Percentiles rank a stretch among this genome's conserved stretches.
These are phyloP conservation scores for Papilio polytes DNA, from an alignment of 1,140 invertebrate genomes.

Conservation along the genomic window DNA sequence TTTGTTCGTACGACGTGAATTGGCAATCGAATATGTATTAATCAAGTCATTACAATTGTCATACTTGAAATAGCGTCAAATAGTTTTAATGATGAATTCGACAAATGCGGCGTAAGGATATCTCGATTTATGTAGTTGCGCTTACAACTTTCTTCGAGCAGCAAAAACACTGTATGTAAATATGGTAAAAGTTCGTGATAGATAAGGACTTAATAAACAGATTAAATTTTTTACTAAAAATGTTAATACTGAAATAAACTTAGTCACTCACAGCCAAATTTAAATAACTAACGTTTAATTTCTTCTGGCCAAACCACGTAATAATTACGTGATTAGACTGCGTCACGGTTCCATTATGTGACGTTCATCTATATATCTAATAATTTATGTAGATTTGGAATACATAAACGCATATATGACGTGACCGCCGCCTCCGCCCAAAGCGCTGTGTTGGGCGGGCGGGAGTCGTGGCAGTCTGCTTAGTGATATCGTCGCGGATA, in stretches of 20 bases:
- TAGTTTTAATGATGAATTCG: neutral
- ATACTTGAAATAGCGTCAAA: neutral
- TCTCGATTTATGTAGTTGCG: neutral
- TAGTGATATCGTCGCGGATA: slow-evolving; percentile 65
- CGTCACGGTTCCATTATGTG: slow-evolving; percentile 25
- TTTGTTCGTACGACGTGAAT: slow-evolving; percentile 11
- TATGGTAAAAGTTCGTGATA: neutral
- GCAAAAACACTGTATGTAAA: no score
- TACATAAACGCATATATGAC: slow-evolving; percentile 50
- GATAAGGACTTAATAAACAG: no score
- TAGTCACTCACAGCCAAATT: neutral
- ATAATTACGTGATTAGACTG: neutral
- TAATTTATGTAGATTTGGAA: slow-evolving; percentile 52
- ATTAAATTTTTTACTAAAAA: neutral
- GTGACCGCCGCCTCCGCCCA: slow-evolving; percentile 65
- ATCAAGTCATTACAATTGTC: slow-evolving; percentile 33
- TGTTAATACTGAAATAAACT: neutral
- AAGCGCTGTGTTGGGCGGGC: slow-evolving; percentile 62
- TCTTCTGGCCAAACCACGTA: neutral
- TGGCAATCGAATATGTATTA: slow-evolving; percentile 28
- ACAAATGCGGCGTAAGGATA: neutral
- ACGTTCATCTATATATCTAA: slow-evolving; percentile 47
- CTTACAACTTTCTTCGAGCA: neutral
- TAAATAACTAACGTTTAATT: neutral
- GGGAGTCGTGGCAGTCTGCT: slow-evolving; percentile 62